Conservation (phyloP, 1,140 invertebrate species). For the Triops longicaudatus region DNA sequence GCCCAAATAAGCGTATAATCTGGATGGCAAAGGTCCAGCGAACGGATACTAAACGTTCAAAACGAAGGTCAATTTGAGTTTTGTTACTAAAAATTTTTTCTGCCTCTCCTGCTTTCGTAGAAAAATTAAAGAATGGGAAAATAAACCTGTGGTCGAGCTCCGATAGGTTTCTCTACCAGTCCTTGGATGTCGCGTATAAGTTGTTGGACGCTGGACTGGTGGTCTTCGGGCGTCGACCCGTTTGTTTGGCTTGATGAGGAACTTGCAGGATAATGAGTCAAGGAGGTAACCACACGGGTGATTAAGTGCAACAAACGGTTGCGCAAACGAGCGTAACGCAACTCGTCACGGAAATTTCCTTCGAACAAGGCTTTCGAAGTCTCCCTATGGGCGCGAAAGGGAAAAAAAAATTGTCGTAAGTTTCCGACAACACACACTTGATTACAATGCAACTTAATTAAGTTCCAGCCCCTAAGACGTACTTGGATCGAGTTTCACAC, state of each 20-base stretch:
- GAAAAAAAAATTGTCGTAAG: slow-evolving; percentile 15
- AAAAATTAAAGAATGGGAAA: background rate
- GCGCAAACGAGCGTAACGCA: slow-evolving; percentile 23
- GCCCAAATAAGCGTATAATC: slow-evolving; percentile 15
- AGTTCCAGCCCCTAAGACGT: slow-evolving; percentile 22
- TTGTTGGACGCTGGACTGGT: background rate
- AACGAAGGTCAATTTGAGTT: background rate
- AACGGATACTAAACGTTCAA: background rate
- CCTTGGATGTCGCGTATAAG: background rate
- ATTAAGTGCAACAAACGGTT: slow-evolving; percentile 25
- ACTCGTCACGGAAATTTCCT: slow-evolving; percentile 23
- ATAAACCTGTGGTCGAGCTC: background rate
- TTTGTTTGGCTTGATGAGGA: slow-evolving; percentile 1
- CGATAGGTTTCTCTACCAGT: background rate
- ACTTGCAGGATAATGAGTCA: background rate
- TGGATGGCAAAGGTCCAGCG: slow-evolving; percentile 5
- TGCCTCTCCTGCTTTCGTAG: background rate
- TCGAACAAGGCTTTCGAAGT: background rate
- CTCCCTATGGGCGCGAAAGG: background rate
- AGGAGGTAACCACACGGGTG: background rate
- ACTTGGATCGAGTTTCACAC: slow-evolving; percentile 39
- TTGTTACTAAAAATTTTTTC: background rate
- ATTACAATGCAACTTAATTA: background rate
- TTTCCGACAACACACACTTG: background rate
- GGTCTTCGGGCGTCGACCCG: background rate